Evolutionary conservation across 2,113 vertebrate species (phyloP).

Genomic region (Uropsilus gracilis): DNA sequence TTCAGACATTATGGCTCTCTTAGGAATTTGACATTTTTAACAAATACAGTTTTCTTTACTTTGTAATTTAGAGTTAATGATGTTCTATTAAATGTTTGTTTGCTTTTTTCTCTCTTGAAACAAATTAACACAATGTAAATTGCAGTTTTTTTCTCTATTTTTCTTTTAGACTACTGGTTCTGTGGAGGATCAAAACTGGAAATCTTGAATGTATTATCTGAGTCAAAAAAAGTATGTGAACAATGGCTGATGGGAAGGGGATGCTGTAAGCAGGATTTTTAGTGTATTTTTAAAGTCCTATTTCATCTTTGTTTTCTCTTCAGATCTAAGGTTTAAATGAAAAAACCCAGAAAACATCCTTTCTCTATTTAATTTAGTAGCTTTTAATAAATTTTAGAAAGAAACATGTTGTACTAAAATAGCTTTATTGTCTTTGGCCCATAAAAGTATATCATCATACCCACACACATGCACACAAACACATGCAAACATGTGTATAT

Average conservation of each 20-base stretch:
- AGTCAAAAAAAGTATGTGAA: background rate
- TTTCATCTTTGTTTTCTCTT: background rate
- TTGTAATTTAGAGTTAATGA: background rate
- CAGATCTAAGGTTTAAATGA: background rate
- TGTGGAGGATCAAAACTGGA: background rate
- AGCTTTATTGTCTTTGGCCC: background rate
- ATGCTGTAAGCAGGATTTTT: background rate
- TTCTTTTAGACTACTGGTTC: background rate
- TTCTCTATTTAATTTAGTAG: background rate
- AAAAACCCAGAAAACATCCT: background rate
- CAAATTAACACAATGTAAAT: background rate
- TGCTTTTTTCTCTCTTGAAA: background rate
- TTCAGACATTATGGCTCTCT: background rate
- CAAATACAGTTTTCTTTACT: background rate
- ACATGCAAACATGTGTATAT: background rate
- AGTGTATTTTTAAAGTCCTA: background rate
- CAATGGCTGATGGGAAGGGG: background rate
- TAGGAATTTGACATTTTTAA: background rate
- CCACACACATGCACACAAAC: too few species aligned
- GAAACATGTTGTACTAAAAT: background rate
- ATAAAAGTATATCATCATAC: background rate
- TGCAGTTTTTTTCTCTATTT: background rate
- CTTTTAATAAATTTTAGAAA: background rate
- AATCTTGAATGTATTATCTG: background rate
- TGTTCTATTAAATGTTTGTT: background rate